phyloP scores from a whole-genome alignment of 2,888 invertebrate genomes.

The Lamellibrachia columna region DNA sequence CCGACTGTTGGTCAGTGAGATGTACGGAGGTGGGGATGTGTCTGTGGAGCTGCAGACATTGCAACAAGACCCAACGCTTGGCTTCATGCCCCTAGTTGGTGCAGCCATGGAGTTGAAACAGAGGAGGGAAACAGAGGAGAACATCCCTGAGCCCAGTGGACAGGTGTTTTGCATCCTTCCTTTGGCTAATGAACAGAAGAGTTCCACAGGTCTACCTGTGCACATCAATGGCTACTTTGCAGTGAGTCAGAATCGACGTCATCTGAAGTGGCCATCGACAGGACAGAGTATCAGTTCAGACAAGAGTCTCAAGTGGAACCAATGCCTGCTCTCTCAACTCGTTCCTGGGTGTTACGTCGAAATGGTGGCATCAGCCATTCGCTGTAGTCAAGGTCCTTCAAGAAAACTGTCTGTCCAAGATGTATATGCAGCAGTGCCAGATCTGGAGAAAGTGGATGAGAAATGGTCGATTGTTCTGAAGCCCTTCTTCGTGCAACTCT shows the following conservation, averaged over 20 bases:
- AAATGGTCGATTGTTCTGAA: constrained; percentile 41
- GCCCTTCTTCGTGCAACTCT: constrained; percentile 35
- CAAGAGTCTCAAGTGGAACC: constrained; percentile 55
- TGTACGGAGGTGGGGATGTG: constrained; percentile 33
- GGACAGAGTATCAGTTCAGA: constrained; percentile 47
- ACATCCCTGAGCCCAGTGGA: constrained; percentile 38
- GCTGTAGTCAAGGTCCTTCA: neutral
- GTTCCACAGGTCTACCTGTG: constrained; percentile 46
- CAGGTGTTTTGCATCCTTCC: constrained; percentile 58
- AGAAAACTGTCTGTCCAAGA: constrained; percentile 26
- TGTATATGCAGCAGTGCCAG: constrained; percentile 39
- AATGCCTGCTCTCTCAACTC: constrained; percentile 50
- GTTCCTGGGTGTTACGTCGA: constrained; percentile 48
- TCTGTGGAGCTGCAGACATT: constrained; percentile 32
- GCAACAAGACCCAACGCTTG: constrained; percentile 34
- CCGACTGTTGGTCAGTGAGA: constrained; percentile 35
- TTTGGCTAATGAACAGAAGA: neutral
- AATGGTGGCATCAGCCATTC: constrained; percentile 40
- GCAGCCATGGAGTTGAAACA: constrained; percentile 40
- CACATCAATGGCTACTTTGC: constrained; percentile 62
- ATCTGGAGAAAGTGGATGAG: constrained; percentile 38
- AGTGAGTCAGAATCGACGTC: constrained; percentile 56
- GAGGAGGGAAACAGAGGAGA: neutral
- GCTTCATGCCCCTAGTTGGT: constrained; percentile 47
- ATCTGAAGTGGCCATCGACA: constrained; percentile 58